phyloP scores from a whole-genome alignment of 2,113 vertebrate genomes.

The Quiscalus mexicanus region DNA sequence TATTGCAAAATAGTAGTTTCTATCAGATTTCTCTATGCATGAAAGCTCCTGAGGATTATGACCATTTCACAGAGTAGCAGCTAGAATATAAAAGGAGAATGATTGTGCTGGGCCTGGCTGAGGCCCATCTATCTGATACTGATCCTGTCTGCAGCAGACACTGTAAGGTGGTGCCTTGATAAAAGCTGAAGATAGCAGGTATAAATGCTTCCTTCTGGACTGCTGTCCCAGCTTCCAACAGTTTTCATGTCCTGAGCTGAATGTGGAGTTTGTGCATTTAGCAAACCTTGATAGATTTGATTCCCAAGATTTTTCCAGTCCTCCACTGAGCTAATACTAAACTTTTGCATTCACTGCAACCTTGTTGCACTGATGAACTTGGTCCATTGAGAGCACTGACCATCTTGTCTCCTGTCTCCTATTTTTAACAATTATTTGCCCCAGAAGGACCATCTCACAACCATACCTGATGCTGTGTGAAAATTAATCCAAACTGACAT shows the following conservation, averaged over 20 bases:
- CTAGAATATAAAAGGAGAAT: neutral
- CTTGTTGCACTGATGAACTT: neutral
- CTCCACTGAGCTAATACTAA: neutral
- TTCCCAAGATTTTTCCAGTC: neutral
- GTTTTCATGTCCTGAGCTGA: neutral
- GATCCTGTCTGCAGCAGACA: neutral
- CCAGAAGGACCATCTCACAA: neutral
- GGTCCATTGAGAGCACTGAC: neutral
- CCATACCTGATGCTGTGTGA: neutral
- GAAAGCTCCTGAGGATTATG: neutral
- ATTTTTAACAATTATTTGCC: neutral
- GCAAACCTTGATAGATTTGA: neutral
- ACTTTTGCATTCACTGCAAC: neutral
- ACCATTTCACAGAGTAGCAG: neutral
- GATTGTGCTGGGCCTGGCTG: neutral
- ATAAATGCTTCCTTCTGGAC: neutral
- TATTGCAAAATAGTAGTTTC: neutral
- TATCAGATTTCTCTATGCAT: neutral
- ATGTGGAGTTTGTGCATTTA: neutral
- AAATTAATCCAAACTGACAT: neutral
- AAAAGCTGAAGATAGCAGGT: neutral
- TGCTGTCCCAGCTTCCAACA: neutral
- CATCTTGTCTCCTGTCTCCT: neutral
- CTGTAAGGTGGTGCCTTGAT: neutral
- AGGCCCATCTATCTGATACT: neutral